Evolutionary conservation across 2,113 vertebrate species (phyloP).

Genomic region (Aepyceros melampus): DNA sequence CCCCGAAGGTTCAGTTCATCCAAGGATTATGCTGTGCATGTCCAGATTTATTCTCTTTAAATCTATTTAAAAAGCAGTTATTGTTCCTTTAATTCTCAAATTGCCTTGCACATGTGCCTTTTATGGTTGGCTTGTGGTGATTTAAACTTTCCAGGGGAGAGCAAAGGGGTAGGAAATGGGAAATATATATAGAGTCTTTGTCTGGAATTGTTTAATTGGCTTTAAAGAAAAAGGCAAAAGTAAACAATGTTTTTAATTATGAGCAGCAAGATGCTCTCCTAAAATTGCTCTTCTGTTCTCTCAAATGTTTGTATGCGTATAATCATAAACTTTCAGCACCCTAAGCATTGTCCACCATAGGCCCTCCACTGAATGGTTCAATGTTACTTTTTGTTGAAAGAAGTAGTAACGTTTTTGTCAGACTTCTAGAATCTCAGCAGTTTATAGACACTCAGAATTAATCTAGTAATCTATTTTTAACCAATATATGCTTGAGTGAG

Average conservation of each 20-base stretch:
- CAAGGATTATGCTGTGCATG: background rate
- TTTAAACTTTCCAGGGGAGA: background rate
- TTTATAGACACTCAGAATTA: background rate
- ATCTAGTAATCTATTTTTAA: background rate
- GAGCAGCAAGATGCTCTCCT: background rate
- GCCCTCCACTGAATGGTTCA: background rate
- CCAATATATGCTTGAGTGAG: background rate
- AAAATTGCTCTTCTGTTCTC: background rate
- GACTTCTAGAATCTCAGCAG: background rate
- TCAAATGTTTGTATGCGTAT: background rate
- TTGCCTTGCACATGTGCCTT: background rate
- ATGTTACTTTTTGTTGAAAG: background rate
- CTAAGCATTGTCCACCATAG: background rate
- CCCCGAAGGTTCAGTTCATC: background rate
- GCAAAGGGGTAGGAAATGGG: background rate
- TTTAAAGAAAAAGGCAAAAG: background rate
- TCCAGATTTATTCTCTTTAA: background rate
- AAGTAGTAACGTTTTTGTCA: background rate
- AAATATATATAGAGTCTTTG: background rate
- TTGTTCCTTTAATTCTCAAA: background rate
- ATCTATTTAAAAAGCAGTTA: background rate
- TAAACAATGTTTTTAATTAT: background rate
- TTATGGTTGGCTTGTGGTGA: background rate
- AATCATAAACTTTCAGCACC: background rate
- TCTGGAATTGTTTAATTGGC: background rate